Evolutionary conservation across 2,113 vertebrate species (phyloP).

Genomic region (Cephalopholis sonnerati): DNA sequence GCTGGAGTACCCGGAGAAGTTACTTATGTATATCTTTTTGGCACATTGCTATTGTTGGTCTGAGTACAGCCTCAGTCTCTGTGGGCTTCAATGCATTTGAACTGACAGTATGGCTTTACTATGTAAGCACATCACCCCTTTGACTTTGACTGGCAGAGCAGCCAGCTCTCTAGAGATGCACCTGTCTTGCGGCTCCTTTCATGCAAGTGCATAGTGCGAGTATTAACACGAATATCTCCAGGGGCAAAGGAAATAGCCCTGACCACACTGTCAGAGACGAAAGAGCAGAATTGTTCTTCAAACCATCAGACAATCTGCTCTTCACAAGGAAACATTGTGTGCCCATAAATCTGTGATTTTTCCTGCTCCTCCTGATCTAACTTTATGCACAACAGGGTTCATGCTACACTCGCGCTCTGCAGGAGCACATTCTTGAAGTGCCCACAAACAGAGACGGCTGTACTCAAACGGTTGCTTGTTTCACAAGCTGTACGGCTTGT

Average conservation of each 20-base stretch:
- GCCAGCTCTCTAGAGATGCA: not conserved
- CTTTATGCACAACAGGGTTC: not conserved
- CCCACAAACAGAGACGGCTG: not conserved
- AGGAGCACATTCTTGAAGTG: not conserved
- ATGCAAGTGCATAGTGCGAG: not conserved
- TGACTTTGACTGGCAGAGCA: not conserved
- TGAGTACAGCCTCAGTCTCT: too few species aligned
- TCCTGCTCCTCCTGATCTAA: not conserved
- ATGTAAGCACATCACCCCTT: not conserved
- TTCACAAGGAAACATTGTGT: not conserved
- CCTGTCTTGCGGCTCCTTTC: not conserved
- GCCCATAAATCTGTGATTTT: too few species aligned
- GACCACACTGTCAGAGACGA: not conserved
- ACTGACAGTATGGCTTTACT: too few species aligned
- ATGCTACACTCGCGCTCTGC: not conserved
- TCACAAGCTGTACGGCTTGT: too few species aligned
- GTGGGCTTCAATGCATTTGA: too few species aligned
- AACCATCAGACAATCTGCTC: not conserved
- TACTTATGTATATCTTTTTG: too few species aligned
- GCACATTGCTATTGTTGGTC: too few species aligned
- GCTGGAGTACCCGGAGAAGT: too few species aligned
- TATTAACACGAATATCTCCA: not conserved
- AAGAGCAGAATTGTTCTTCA: not conserved
- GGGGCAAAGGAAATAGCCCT: not conserved
- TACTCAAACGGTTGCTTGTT: too few species aligned